Base-by-base conservation (phyloP, 2,797 vertebrate species). In the Eulemur albifrons region DNA sequence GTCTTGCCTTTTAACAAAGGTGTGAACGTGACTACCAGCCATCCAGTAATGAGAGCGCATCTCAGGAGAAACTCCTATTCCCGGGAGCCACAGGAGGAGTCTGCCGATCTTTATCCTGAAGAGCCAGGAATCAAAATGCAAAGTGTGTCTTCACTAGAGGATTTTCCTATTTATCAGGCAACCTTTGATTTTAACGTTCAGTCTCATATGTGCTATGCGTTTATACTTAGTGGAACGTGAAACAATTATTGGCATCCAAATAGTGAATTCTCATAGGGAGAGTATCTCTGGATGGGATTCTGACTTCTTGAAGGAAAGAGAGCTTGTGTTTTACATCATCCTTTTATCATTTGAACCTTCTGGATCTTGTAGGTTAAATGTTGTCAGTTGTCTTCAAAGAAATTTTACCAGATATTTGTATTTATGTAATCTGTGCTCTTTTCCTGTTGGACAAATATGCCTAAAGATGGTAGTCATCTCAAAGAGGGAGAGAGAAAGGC, bases 161-260 rank as follows among this genome's bases (percentile, higher is more conserved):
- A 7, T 13, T 73, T 97, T 97, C 35, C 40, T 81, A 75, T 96
- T 97, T 97, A 95, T 92, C 69, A 94, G 65, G 61, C 69, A 97
- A 97, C 90, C 90, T 90, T 82, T 4, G 77, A 73, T 91, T 97
- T 88, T 87, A 90, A 95, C 67, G 4, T 87, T 97, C 89, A 63
- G 82, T 97, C 63, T 30, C 76, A 54, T 86, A 72, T 4, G 25
- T 59, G 84, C 45, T 93, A n/a, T 84, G 63, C 76, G 79, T 87
- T 96, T 96, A 86, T 94, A 59, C 94, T 90, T 89, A 72, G 72
- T 32, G 57, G 84, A 88, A 82, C 92, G 50, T 91, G 95, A 65
- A 12, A 38, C 17, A 79, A 30, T 84, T 85, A 90, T 57, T 92
- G 95, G 23, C 73, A 77, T 86, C 54, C 32, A 96, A 95, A 97